Percentiles rank a stretch among this genome's conserved stretches.
phyloP scores from a whole-genome alignment of 1,140 invertebrate genomes.

The Mylabris phalerata region DNA sequence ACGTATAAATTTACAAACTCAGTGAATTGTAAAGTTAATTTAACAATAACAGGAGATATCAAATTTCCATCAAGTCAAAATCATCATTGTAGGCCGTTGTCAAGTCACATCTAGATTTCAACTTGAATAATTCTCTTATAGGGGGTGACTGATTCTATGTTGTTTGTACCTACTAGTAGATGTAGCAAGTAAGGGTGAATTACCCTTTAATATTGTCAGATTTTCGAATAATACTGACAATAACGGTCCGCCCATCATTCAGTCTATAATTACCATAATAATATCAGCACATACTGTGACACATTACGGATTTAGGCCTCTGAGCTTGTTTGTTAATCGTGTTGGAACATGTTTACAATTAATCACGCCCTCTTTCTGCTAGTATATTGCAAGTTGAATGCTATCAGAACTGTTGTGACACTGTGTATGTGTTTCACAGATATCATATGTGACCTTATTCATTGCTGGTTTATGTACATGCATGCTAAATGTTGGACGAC shows the following conservation, averaged over 20 bases:
- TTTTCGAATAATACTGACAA: not conserved
- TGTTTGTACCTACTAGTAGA: not conserved
- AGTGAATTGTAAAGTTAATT: too few species aligned
- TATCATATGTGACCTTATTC: conserved; percentile 19
- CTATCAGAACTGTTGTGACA: conserved; percentile 5
- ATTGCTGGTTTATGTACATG: not conserved
- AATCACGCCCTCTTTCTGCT: conserved; percentile 15
- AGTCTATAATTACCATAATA: conserved; percentile 12
- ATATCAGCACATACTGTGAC: not conserved
- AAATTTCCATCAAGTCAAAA: too few species aligned
- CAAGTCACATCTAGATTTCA: too few species aligned
- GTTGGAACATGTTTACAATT: conserved; percentile 21
- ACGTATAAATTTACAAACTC: too few species aligned
- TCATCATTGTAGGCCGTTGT: too few species aligned
- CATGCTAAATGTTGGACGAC: too few species aligned
- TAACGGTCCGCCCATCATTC: not conserved
- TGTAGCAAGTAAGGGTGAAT: not conserved
- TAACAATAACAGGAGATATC: too few species aligned
- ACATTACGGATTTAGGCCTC: not conserved
- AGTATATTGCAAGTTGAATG: too few species aligned
- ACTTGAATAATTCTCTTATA: too few species aligned
- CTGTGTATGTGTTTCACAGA: conserved; percentile 13
- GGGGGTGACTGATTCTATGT: not conserved
- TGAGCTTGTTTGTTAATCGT: conserved; percentile 6
- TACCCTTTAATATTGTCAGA: not conserved